Evolutionary conservation across 53 echinoderm and acorn worm species (phyloP).

Genomic region (Apostichopus leukothele): DNA sequence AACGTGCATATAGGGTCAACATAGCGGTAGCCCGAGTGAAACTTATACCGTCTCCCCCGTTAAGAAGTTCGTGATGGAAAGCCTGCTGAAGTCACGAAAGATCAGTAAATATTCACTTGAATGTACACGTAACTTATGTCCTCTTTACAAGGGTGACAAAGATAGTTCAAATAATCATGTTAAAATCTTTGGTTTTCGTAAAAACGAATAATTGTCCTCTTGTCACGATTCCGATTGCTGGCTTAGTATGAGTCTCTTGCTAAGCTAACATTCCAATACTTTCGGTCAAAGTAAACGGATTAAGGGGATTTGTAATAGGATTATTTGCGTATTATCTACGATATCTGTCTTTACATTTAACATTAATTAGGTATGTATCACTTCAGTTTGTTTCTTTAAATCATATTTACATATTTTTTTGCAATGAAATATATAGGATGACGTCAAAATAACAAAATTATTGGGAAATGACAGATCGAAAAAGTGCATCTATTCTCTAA

Average conservation of each 20-base stretch:
- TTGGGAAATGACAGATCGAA: too few relatives aligned
- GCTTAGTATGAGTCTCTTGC: neutral
- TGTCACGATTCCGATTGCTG: constrained; percentile 1
- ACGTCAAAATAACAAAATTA: too few relatives aligned
- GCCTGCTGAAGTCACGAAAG: constrained; percentile 5
- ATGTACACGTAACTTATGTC: constrained; percentile 23
- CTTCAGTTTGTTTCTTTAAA: too few relatives aligned
- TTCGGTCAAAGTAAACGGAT: neutral
- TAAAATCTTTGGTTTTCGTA: constrained; percentile 32
- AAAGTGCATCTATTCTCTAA: too few relatives aligned
- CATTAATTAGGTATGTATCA: too few relatives aligned
- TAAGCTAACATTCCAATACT: constrained; percentile 4
- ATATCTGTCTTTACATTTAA: too few relatives aligned
- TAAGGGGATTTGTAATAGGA: too few relatives aligned
- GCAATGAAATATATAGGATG: too few relatives aligned
- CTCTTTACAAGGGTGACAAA: constrained; percentile 30
- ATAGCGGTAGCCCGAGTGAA: constrained; percentile 30
- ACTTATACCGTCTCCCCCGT: constrained; percentile 42
- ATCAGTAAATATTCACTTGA: constrained; percentile 26
- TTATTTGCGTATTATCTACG: too few relatives aligned
- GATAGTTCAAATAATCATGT: constrained; percentile 46
- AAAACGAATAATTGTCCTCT: neutral
- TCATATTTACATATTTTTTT: too few relatives aligned
- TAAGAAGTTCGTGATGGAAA: constrained; percentile 38
- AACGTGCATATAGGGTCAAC: constrained; percentile 41